These are phyloP conservation scores for Pseudomyrmex sp. DNA, from an alignment of 1,140 invertebrate genomes.

Conservation along the genomic window DNA sequence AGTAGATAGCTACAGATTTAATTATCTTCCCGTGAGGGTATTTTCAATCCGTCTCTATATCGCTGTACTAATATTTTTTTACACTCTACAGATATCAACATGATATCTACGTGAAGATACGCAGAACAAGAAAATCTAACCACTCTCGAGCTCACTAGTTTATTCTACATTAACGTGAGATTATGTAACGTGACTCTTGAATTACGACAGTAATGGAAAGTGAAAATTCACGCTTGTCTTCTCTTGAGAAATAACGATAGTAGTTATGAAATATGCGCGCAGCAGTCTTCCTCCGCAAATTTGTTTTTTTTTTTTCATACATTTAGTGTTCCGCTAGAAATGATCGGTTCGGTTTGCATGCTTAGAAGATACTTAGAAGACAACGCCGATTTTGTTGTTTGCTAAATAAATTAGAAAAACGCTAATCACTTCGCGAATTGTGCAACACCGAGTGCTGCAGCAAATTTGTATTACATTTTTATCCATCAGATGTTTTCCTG, in stretches of 20 bases:
- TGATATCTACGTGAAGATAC: too few species aligned
- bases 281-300: neutral
- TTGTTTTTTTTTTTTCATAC: conserved; percentile 21
- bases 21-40: too few species aligned
- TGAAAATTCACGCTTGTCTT: conserved; percentile 19
- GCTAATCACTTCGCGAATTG: neutral
- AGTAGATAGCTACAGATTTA: too few species aligned
- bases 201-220: conserved; percentile 20
- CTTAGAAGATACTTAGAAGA: conserved; percentile 18
- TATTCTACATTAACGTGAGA: too few species aligned
- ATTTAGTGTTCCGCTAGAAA: neutral
- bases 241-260: conserved; percentile 20
- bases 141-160: neutral
- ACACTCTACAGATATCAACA: neutral
- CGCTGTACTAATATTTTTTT: conserved; percentile 16
- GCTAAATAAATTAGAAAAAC: conserved; percentile 6
- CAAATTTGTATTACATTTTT: neutral
- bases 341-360: neutral
- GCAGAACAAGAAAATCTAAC: neutral
- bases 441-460: neutral
- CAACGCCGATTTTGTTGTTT: neutral
- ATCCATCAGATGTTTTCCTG: neutral
- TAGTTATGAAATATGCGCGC: conserved; percentile 4
- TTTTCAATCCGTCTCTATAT: neutral
- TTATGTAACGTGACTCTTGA: neutral